Percentiles rank a stretch among this genome's conserved stretches.
phyloP scores from a whole-genome alignment of 2,113 vertebrate species.

The Indicator maculatus region DNA sequence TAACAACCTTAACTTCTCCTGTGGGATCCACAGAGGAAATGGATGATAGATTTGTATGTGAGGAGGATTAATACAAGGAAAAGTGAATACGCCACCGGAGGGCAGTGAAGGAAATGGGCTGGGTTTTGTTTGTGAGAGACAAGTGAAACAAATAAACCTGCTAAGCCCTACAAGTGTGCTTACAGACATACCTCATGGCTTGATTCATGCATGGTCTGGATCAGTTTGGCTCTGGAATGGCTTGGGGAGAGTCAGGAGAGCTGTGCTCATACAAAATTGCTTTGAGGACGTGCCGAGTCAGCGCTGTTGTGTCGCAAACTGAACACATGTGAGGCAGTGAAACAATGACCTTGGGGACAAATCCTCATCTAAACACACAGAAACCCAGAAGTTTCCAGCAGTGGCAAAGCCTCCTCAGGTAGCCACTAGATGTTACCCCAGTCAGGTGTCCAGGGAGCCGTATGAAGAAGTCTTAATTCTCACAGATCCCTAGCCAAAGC shows the following conservation, averaged over 20 bases:
- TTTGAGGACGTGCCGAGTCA: background rate
- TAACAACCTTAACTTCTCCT: background rate
- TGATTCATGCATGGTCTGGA: background rate
- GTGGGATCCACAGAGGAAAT: background rate
- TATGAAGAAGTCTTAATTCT: background rate
- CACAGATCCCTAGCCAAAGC: background rate
- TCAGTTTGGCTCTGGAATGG: background rate
- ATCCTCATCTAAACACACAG: background rate
- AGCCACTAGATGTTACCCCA: rapidly evolving
- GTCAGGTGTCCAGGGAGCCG: background rate
- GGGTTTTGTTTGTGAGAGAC: background rate
- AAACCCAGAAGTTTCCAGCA: background rate
- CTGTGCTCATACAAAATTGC: rapidly evolving
- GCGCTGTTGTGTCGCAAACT: background rate
- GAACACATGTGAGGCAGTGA: background rate
- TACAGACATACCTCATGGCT: background rate
- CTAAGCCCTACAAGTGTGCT: background rate
- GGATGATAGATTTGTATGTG: background rate
- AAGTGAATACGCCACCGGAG: background rate
- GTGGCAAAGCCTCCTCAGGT: background rate
- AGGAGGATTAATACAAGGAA: background rate
- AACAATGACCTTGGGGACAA: rapidly evolving
- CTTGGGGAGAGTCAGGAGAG: background rate
- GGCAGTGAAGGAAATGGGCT: background rate
- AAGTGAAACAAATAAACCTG: background rate